phyloP scores from a whole-genome alignment of 1,140 invertebrate genomes.

The Zaprionus camerounensis region DNA sequence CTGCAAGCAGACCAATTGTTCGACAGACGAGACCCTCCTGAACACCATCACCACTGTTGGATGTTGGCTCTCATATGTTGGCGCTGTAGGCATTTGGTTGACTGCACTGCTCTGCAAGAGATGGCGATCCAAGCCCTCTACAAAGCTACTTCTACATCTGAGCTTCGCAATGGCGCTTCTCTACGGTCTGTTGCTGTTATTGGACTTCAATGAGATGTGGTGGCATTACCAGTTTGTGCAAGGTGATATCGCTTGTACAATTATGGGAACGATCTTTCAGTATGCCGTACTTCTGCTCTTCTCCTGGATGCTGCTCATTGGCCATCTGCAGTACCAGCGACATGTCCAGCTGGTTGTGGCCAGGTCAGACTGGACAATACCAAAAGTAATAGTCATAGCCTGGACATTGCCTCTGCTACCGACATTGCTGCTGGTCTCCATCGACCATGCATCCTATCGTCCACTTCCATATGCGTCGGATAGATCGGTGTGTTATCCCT shows the following conservation, averaged over 20 bases:
- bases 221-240: conserved; percentile 53
- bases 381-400: conserved; percentile 85
- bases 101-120: conserved; percentile 86
- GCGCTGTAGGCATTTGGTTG: conserved; percentile 86
- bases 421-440: conserved; percentile 84
- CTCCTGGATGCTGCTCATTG: conserved; percentile 88
- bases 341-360: conserved; percentile 86
- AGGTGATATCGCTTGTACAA: conserved; percentile 74
- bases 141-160: conserved; percentile 86
- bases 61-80: conserved; percentile 86
- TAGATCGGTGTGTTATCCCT: conserved; percentile 86
- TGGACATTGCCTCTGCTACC: conserved; percentile 86
- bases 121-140: conserved; percentile 86
- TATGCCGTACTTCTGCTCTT: conserved; percentile 87
- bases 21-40: conserved; percentile 83
- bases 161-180: conserved; percentile 85
- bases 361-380: conserved; percentile 85
- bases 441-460: conserved; percentile 85
- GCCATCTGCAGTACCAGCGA: conserved; percentile 87
- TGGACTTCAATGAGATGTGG: conserved; percentile 84
- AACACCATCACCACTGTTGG: conserved; percentile 86
- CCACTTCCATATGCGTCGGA: conserved; percentile 47
- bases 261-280: conserved; percentile 86
- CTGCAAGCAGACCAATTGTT: conserved; percentile 48
- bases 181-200: conserved; percentile 61